Evolutionary conservation across 2,888 invertebrate species (phyloP), one percentile per base, ranked within the genome.

Genomic region (Mystacides longicornis): DNA sequence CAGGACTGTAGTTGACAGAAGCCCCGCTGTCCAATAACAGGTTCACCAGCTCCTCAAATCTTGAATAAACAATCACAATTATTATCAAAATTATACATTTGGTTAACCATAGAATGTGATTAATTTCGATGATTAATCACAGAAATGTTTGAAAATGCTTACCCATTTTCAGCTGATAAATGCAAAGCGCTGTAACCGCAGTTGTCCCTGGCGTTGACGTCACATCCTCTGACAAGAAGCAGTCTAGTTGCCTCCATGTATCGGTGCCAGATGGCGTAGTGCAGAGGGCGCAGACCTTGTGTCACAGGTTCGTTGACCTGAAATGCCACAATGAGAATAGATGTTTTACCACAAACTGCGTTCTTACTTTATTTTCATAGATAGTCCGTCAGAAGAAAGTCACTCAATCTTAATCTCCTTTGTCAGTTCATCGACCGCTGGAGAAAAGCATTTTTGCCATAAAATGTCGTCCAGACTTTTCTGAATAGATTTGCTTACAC

Each of bases 151-250:
- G 5, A 20, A 19, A 19, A 20, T 19, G n/a, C 70, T 67, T 74
- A 87, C 74, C 91, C 92, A 65, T 89, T 89, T 64, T 93, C 90
- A 0, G 93, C 89, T n/a, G 91, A 89, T 11, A 95, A 78, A 73
- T 95, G 95, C 46, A 95, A 71, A 0, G 94, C 89, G 55, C 93
- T 90, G 71, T 93, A 94, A 0, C 94, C 95, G 63, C 93, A 91
- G 67, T 93, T 92, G 65, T 93, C 93, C 1, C 83, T 81, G 0
- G 89, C 88, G 67, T 91, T 86, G 31, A 90, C 83, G 67, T 91
- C 85, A 64, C 89, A 86, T 5, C 91, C 92, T 31, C 90, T 76
- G 0, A 90, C 89, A 43, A 94, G 74, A 49, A 94, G 74, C 52
- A 93, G 75, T 52, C 86, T 81, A 0, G 89, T 87, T 0, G 92